phyloP scores from a whole-genome alignment of 2,797 vertebrate species.

The Hippoglossus hippoglossus region DNA sequence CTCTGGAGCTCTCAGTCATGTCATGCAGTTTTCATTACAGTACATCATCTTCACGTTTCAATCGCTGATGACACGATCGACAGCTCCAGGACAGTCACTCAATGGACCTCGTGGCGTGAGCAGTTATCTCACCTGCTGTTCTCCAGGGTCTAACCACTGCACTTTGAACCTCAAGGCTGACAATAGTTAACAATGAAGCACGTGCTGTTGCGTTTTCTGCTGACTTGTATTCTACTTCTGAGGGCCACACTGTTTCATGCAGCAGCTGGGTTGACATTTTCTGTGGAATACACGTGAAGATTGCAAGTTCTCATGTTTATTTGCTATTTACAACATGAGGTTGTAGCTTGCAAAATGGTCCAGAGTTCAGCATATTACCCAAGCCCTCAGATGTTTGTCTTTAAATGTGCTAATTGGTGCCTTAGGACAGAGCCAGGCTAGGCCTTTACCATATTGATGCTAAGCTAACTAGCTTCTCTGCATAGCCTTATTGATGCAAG shows the following conservation, averaged over 20 bases:
- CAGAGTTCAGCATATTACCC: background rate
- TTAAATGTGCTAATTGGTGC: background rate
- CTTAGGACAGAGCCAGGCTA: too few species aligned
- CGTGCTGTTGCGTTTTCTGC: too few species aligned
- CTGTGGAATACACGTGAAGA: background rate
- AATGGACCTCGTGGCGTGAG: background rate
- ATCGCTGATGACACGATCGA: background rate
- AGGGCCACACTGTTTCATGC: background rate
- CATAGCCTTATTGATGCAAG: too few species aligned
- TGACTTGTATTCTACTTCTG: background rate
- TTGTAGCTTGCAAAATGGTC: too few species aligned
- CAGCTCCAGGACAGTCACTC: background rate
- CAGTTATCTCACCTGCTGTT: background rate
- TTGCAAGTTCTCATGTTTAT: too few species aligned
- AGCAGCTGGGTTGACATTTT: background rate
- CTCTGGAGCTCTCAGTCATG: too few species aligned
- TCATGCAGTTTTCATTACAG: too few species aligned
- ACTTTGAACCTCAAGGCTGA: background rate
- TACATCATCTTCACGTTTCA: background rate
- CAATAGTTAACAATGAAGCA: background rate
- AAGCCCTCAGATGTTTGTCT: background rate
- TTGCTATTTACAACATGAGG: too few species aligned
- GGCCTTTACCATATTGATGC: too few species aligned
- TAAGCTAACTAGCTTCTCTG: background rate
- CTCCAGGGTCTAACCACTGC: background rate